phyloP scores from a whole-genome alignment of 2,888 invertebrate species.

The Drosophila mimica region DNA sequence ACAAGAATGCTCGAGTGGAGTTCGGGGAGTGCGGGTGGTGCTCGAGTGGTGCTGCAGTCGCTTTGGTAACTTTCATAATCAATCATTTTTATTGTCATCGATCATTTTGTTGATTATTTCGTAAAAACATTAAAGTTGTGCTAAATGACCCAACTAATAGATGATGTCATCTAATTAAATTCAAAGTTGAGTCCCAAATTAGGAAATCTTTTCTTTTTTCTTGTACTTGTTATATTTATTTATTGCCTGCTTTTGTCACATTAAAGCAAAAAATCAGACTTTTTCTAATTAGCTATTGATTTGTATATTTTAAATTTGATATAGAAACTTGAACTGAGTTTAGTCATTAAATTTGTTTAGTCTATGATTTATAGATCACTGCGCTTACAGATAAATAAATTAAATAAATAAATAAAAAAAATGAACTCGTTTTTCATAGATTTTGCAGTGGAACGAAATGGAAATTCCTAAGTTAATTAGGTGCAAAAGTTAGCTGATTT shows the following conservation, averaged over 20 bases:
- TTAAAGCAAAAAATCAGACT: background rate
- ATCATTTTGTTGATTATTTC: background rate
- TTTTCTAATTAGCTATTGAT: background rate
- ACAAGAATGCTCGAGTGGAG: background rate
- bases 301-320: background rate
- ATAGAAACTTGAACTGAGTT: background rate
- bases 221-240: background rate
- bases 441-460: background rate
- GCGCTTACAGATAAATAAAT: background rate
- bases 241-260: background rate
- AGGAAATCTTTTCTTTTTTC: background rate
- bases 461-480: background rate
- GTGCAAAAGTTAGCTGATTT: background rate
- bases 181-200: background rate
- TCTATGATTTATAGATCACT: too few species aligned
- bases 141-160: background rate
- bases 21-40: background rate
- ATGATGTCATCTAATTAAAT: background rate
- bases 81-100: background rate
- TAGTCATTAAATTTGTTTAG: background rate
- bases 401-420: background rate
- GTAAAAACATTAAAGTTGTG: background rate
- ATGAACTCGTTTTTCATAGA: slow-evolving; percentile 3
- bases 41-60: background rate
- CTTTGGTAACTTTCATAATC: background rate